These are phyloP conservation scores for Malacoctenus gilli DNA, from an alignment of 2,797 vertebrate genomes.

Conservation along the genomic window DNA sequence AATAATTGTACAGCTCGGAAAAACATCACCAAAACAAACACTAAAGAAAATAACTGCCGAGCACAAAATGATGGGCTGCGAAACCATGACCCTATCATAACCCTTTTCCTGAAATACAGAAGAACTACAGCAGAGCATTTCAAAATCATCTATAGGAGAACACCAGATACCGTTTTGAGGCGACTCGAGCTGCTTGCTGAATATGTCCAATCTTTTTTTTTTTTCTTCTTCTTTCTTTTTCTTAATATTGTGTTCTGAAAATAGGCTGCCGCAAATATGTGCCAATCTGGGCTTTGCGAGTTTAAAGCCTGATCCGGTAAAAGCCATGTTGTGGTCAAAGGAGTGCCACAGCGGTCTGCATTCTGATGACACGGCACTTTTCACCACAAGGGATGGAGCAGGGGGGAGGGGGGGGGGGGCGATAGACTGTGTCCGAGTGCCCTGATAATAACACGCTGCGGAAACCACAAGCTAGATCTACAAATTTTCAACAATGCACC, in stretches of 20 bases:
- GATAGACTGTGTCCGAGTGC: conserved; percentile 28
- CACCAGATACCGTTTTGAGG: conserved; percentile 39
- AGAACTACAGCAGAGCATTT: conserved; percentile 31
- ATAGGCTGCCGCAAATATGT: conserved; percentile 70
- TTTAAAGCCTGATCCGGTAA: conserved; percentile 57
- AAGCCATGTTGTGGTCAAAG: conserved; percentile 57
- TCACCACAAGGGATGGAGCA: conserved; percentile 51
- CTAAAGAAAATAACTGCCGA: conserved; percentile 49
- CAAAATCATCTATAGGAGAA: conserved; percentile 42
- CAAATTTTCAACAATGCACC: conserved; percentile 4
- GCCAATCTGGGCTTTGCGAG: conserved; percentile 56
- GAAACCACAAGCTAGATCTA: conserved; percentile 5
- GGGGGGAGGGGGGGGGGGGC: conserved; percentile 20
- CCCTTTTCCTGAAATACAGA: conserved; percentile 59
- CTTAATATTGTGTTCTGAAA: conserved; percentile 43
- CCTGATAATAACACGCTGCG: conserved; percentile 46
- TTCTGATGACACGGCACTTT: conserved; percentile 69
- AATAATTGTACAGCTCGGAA: conserved; percentile 67
- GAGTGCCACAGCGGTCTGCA: conserved; percentile 55
- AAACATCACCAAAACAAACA: conserved; percentile 68
- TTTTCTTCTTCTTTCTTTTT: conserved; percentile 42
- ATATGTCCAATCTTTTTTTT: conserved; percentile 26
- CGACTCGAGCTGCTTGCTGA: no score
- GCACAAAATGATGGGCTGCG: conserved; percentile 50
- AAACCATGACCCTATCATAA: conserved; percentile 54